Conservation (phyloP, 2,113 vertebrate genomes). For the Maccullochella peelii region DNA sequence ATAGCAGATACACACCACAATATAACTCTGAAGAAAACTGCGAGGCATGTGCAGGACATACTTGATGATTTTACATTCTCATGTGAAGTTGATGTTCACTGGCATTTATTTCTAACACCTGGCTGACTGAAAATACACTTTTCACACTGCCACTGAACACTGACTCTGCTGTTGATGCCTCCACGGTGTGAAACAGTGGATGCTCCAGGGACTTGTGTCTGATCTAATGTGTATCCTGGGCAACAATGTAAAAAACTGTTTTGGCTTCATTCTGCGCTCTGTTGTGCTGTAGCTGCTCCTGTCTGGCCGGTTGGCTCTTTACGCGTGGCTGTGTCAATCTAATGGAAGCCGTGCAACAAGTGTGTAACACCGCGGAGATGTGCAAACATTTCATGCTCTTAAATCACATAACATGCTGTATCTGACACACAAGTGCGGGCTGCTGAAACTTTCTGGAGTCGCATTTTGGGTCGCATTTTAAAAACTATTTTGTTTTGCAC, state of each 20-base stretch:
- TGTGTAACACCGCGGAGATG: constrained; percentile 51
- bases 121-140: background rate
- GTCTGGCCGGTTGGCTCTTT: constrained; percentile 32
- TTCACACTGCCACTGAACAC: background rate
- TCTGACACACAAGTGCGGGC: background rate
- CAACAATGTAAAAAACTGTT: background rate
- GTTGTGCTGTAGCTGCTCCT: constrained; percentile 2
- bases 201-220: constrained; percentile 14
- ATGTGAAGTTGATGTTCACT: background rate
- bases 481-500: background rate
- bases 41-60: background rate
- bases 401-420: constrained; percentile 26
- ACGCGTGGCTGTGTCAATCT: constrained; percentile 18
- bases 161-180: background rate
- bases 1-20: background rate
- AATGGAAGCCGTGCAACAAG: constrained; percentile 70
- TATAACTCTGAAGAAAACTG: background rate
- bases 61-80: constrained; percentile 6
- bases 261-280: background rate
- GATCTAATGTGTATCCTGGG: background rate
- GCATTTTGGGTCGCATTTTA: background rate
- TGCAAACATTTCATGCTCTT: constrained; percentile 31
- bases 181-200: background rate
- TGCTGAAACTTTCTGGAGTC: background rate
- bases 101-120: constrained; percentile 27